These are phyloP conservation scores for Phrynocephalus guinanensis DNA, from an alignment of 2,797 vertebrate genomes.

Conservation along the genomic window DNA sequence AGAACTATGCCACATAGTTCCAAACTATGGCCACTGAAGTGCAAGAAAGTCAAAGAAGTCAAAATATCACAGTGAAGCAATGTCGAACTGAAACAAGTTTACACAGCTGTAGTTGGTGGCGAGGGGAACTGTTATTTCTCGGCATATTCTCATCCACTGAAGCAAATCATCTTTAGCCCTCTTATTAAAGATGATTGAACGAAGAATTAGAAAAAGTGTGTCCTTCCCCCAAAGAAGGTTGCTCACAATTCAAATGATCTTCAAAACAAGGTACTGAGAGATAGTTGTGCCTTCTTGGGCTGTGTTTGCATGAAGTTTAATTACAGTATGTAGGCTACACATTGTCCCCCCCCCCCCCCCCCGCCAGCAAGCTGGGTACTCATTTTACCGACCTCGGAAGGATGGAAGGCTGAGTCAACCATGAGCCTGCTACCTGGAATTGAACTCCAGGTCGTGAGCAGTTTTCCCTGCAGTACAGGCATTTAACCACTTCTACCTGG, in stretches of 20 bases:
- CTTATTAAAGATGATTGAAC: constrained; percentile 9
- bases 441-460: too few relatives aligned
- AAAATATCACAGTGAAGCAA: constrained; percentile 1
- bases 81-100: neutral
- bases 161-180: neutral
- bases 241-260: neutral
- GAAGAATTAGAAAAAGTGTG: neutral
- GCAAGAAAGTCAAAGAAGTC: neutral
- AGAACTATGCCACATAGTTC: neutral
- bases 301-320: neutral
- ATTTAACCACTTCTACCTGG: too few relatives aligned
- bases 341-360: too few relatives aligned
- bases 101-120: neutral
- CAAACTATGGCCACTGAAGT: neutral
- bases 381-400: too few relatives aligned
- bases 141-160: neutral
- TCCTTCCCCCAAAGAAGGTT: neutral
- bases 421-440: too few relatives aligned
- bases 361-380: too few relatives aligned
- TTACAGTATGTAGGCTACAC: too few relatives aligned
- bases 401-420: too few relatives aligned
- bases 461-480: too few relatives aligned
- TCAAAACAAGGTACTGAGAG: neutral
- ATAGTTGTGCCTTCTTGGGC: neutral
- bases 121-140: neutral